These are phyloP conservation scores for Glaucomys volans DNA, from an alignment of 2,113 vertebrate species.

Conservation along the genomic window DNA sequence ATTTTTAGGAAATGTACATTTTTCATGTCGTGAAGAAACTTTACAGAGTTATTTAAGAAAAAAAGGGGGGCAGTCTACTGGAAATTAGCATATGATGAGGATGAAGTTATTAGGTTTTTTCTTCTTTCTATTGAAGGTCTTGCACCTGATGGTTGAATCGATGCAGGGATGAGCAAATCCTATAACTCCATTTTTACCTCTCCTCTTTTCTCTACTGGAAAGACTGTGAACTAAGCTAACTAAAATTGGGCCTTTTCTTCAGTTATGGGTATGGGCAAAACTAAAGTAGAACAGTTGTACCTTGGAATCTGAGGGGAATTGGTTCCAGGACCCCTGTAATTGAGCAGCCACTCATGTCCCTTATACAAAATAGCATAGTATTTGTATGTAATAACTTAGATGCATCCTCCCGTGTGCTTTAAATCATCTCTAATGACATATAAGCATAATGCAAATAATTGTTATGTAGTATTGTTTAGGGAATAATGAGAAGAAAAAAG, in stretches of 20 bases:
- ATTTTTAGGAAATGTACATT: slow-evolving; percentile 59
- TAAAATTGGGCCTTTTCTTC: slow-evolving; percentile 30
- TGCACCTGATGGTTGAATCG: neutral
- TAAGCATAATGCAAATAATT: neutral
- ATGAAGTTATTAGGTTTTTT: neutral
- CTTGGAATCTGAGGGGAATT: neutral
- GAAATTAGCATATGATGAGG: neutral
- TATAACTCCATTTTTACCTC: neutral
- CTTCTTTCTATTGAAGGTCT: neutral
- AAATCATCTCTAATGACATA: neutral
- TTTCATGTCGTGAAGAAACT: slow-evolving; percentile 50
- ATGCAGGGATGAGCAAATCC: neutral
- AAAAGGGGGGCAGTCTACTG: neutral
- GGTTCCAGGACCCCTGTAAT: neutral
- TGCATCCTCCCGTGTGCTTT: neutral
- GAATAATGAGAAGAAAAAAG: neutral
- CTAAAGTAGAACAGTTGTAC: neutral
- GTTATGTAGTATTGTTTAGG: neutral
- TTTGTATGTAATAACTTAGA: too few species aligned
- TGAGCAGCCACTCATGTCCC: neutral
- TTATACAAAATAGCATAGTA: neutral
- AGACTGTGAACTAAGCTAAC: neutral
- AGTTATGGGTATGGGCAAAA: neutral
- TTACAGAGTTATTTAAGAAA: slow-evolving; percentile 16
- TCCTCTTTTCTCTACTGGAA: neutral